Evolutionary conservation across 2,113 vertebrate species (phyloP), one percentile per base, ranked within the genome.

Genomic region (Ameiurus melas): DNA sequence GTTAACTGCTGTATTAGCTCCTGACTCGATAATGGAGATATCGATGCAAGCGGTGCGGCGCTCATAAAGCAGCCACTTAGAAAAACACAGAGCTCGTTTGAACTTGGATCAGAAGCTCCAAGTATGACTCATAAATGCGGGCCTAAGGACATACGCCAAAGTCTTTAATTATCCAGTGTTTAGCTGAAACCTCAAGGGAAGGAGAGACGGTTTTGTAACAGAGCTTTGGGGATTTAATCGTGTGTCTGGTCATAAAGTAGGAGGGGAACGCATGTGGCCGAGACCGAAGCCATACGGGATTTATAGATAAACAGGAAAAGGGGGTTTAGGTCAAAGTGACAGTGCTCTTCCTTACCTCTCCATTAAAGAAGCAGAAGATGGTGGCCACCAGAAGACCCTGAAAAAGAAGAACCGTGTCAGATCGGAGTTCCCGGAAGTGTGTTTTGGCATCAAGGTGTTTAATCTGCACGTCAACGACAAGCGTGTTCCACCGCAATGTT

Each of bases 321-420:
- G 78, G 47, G 62, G 8, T 30, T 66, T 87, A 70, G 5, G 25
- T 62, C 20, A 8, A 25, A 4, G 36, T 51, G 33, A 55, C 39
- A 60, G 25, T 5, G 7, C 1, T 14, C 10, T 39, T 39, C 70
- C 94, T 89, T 97, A 99, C 98, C 96, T 99, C 98, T 90, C 98
- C 98, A 70, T 99, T 99, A 92, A 99, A 99, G 93, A 99, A 99
- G 94, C 98, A 99, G 96, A 99, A 99, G 92, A 99, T 99, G 20
- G 98, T 99, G 88, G 98, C 97, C 91, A 99, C 98, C 90, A 99
- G 93, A 66, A 99, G 94, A 83, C 98, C 98, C 98, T 99, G 95
- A 88, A 94, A 93, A 93, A 71, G 17, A 91, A 30, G 86, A 79
- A 89, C 51, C 62, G 0, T 5, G 64, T 77, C 43, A 88, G 27